Base-by-base conservation (phyloP, 2,113 vertebrate species). In the Camelus bactrianus region DNA sequence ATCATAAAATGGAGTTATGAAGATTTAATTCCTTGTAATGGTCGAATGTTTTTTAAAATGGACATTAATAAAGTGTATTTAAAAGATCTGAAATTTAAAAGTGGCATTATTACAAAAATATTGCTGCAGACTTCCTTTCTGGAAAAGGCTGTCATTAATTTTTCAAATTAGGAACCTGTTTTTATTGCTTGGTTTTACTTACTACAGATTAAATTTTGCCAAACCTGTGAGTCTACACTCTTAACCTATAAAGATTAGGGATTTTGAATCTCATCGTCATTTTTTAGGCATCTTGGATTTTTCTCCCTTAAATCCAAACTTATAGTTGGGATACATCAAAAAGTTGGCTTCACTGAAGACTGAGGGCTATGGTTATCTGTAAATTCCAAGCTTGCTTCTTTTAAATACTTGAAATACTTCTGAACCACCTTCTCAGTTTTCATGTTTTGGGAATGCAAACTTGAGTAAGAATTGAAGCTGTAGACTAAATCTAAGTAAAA, bases 21-120 rank as follows among this genome's bases (percentile, higher is more conserved):
- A 93, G 79, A n/a, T 42, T 80, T 77, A 58, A 81, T 84, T 94
- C 50, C 42, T 97, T 92, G 38, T 80, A 93, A 67, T 48, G 22
- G 42, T 85, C 62, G 93, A 26, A 6, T 69, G 38, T 85, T 96
- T 89, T 79, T 54, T 9, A 8, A 73, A 89, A 72, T 28, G 46
- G 38, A 84, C 67, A 60, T 82, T 85, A 95, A 95, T 95, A 97
- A 97, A 96, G 19, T 38, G 35, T 48, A 76, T 95, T 94, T 69
- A 35, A 90, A 91, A 80, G 19, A 64, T 19, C 14, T 14, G 77
- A 75, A 67, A 38, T 76, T 83, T 60, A 67, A 50, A 28, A 50
- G 50, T 14, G 82, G 56, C 28, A 22, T 92, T 93, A 82, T 93
- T 92, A 77, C 48, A 82, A 72, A 91, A 84, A 58, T 81, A 60